These are phyloP conservation scores for Forbesichthys agassizii DNA, from an alignment of 2,113 vertebrate genomes.

Conservation along the genomic window DNA sequence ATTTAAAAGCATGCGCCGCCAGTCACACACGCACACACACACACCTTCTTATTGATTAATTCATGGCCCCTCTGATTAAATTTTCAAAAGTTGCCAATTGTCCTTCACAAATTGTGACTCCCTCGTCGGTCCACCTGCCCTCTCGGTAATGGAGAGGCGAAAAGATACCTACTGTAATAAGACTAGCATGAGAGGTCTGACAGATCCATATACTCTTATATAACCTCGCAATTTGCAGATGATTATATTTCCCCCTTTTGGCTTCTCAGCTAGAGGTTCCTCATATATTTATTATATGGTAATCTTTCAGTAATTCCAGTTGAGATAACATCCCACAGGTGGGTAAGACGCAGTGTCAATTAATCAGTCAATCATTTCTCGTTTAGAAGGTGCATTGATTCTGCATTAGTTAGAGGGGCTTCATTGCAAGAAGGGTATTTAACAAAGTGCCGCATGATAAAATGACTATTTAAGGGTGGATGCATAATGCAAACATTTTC, in stretches of 20 bases:
- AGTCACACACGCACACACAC: conserved; percentile 31
- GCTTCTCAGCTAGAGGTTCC: conserved; percentile 27
- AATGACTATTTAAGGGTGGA: conserved; percentile 24
- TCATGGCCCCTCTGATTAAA: conserved; percentile 71
- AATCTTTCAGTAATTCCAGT: conserved; percentile 63
- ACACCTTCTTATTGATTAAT: conserved; percentile 73
- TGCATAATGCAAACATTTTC: conserved; percentile 33
- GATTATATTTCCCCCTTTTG: conserved; percentile 53
- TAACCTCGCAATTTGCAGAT: conserved; percentile 52
- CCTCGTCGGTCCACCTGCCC: conserved; percentile 54
- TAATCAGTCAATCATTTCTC: conserved; percentile 56
- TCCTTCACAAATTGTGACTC: conserved; percentile 67
- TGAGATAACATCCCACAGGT: conserved; percentile 45
- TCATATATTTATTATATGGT: conserved; percentile 70
- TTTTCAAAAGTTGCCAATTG: conserved; percentile 73
- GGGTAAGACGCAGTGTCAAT: conserved; percentile 49
- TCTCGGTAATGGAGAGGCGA: conserved; percentile 45
- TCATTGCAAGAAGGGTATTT: conserved; percentile 6
- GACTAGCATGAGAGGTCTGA: conserved; percentile 19
- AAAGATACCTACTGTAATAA: neutral
- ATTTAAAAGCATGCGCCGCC: conserved; percentile 54
- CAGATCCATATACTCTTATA: conserved; percentile 37
- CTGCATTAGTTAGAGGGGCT: conserved; percentile 18
- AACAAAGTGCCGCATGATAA: conserved; percentile 16
- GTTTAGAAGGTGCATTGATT: conserved; percentile 18